Evolutionary conservation across 2,888 invertebrate genomes (phyloP).

Genomic region (Pachymerium ferrugineum): DNA sequence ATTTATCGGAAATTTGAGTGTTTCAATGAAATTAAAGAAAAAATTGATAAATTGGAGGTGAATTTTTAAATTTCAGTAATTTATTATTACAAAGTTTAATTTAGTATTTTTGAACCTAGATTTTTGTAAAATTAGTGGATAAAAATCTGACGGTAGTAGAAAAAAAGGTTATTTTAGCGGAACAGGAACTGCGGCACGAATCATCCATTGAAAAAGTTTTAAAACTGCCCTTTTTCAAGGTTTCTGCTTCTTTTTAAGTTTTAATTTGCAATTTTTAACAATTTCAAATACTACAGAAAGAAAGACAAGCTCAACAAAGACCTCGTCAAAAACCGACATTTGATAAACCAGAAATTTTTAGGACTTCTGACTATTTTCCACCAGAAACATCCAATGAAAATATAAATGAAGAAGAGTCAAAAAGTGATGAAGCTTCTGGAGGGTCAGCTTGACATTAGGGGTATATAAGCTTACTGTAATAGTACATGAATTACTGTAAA

Average conservation of each 20-base stretch:
- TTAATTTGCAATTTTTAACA: background rate
- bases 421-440: background rate
- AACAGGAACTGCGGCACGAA: background rate
- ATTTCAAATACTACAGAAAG: background rate
- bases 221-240: constrained; percentile 20
- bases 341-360: background rate
- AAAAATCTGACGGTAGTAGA: background rate
- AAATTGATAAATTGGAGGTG: background rate
- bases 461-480: too few relatives aligned
- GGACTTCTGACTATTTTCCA: background rate
- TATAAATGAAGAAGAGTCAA: background rate
- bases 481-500: too few relatives aligned
- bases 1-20: background rate
- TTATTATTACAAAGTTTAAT: too few relatives aligned
- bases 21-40: constrained; percentile 7
- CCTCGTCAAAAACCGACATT: background rate
- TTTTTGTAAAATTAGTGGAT: background rate
- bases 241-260: background rate
- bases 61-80: background rate
- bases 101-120: too few relatives aligned
- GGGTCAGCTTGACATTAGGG: too few relatives aligned
- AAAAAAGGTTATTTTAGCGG: background rate
- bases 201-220: background rate
- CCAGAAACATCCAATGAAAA: background rate
- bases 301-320: background rate